Evolutionary conservation across 2,113 vertebrate species (phyloP), one percentile per base, ranked within the genome.

Genomic region (Alectura lathami): DNA sequence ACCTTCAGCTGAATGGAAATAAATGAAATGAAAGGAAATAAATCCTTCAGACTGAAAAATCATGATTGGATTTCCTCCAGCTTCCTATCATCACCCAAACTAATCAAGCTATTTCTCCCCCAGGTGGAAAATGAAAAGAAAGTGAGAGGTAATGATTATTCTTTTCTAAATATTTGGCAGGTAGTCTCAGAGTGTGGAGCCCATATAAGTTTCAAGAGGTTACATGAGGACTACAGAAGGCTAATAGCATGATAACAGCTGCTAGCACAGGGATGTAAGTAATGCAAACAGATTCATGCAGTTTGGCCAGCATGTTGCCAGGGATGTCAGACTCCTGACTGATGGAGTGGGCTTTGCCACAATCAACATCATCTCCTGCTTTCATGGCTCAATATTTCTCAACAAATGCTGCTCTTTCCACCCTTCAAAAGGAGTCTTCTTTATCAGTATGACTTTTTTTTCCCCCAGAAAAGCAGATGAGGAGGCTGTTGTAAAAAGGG

Each of bases 61-160:
- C 80, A 62, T 40, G 42, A 96, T 12, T 94, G 88, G 79, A 88
- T 89, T 93, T 92, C 88, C 66, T 97, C 89, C 91, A 91, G 91
- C 77, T 94, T 95, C 89, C 85, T 86, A 78, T 80, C 84, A 74
- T 67, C 89, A 94, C 69, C 84, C 81, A 96, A 88, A 91, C 79
- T 86, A 94, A 95, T 95, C 88, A 95, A 88, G 91, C 82, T 83
- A 74, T 93, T 95, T 97, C 94, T 93, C 85, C 79, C 73, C 63
- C 83, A 95, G 89, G 88, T 91, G 88, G 85, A 89, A 91, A 96
- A 94, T 75, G 56, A 96, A 93, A 79, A 93, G 80, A 90, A 91
- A 92, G 40, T 76, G 45, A 83, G 63, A 89, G 72, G 69, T 91
- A 70, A 86, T 54, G 30, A 93, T 53, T 57, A 75, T 77, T 80